A percentile compares a stretch with the other conserved stretches of the same genome.
Conservation (phyloP, 1,140 invertebrate genomes). For the Zaprionus ornatus region DNA sequence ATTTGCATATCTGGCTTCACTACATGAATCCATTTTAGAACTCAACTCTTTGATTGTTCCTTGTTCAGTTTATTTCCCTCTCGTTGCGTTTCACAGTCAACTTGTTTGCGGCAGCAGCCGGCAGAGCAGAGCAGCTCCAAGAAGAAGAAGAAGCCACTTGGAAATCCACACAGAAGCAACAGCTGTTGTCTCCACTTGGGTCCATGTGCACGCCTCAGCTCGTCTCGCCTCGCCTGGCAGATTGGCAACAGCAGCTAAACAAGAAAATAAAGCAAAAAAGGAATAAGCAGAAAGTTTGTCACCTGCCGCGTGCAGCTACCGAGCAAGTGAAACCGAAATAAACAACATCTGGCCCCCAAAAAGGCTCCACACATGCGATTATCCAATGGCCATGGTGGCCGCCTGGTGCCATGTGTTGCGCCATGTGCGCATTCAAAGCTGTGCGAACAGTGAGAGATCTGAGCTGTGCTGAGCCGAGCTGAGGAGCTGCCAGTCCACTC, state of each 20-base stretch:
- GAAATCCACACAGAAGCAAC: conserved; percentile 59
- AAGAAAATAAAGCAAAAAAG: conserved; percentile 2
- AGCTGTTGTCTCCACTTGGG: conserved; percentile 59
- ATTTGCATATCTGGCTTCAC: background rate
- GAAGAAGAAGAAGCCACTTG: conserved; percentile 48
- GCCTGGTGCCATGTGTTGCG: conserved; percentile 70
- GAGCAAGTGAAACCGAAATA: conserved; percentile 32
- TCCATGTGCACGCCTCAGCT: conserved; percentile 24
- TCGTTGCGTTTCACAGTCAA: conserved; percentile 37
- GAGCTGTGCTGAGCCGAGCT: conserved; percentile 55
- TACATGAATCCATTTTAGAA: background rate
- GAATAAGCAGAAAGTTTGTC: conserved; percentile 58
- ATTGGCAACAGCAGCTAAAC: conserved; percentile 26
- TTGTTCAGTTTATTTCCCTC: conserved; percentile 18
- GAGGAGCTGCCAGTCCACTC: conserved; percentile 48
- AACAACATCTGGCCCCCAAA: conserved; percentile 63
- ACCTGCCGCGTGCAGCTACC: conserved; percentile 68
- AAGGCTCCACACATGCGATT: conserved; percentile 41
- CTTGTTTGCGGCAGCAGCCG: conserved; percentile 34
- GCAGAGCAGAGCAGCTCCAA: conserved; percentile 3
- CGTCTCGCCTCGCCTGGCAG: conserved; percentile 8
- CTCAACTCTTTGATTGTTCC: conserved; percentile 10
- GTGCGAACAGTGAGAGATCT: conserved; percentile 51
- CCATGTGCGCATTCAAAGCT: conserved; percentile 76
- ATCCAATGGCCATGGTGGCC: conserved; percentile 7